Percentiles rank a stretch among this genome's conserved stretches.
Conservation (phyloP, 1,140 invertebrate genomes). For the Ceratina calcarata region DNA sequence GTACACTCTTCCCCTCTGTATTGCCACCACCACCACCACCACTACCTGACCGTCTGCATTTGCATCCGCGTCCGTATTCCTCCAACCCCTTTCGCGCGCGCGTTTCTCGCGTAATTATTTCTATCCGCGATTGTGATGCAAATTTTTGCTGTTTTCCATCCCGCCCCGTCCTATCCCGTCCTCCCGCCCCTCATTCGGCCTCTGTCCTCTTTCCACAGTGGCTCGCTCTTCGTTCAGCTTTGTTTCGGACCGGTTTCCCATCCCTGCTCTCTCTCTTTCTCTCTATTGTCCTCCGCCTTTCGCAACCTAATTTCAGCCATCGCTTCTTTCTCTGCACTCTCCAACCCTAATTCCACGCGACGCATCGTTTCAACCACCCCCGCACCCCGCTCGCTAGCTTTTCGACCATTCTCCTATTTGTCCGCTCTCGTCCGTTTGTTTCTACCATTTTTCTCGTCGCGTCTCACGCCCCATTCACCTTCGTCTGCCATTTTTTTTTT, state of each 20-base stretch:
- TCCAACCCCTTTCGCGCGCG: constrained; percentile 59
- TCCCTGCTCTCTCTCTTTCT: constrained; percentile 13
- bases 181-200: constrained; percentile 16
- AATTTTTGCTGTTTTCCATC: constrained; percentile 74
- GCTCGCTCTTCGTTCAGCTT: constrained; percentile 5
- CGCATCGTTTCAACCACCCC: neutral
- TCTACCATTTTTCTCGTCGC: constrained; percentile 33
- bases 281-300: neutral
- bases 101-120: constrained; percentile 78
- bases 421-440: neutral
- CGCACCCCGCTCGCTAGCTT: neutral
- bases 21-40: constrained; percentile 7
- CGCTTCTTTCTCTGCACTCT: neutral
- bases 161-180: constrained; percentile 13
- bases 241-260: constrained; percentile 1
- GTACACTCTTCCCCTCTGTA: constrained; percentile 34
- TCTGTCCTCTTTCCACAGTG: neutral
- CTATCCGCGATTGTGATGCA: constrained; percentile 78
- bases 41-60: constrained; percentile 50
- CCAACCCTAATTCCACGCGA: constrained; percentile 27
- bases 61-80: constrained; percentile 57
- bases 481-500: neutral
- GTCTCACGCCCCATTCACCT: neutral
- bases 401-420: constrained; percentile 24
- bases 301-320: constrained; percentile 23